Conservation (phyloP, 2,797 vertebrate species). For the Simalia tracyae region DNA sequence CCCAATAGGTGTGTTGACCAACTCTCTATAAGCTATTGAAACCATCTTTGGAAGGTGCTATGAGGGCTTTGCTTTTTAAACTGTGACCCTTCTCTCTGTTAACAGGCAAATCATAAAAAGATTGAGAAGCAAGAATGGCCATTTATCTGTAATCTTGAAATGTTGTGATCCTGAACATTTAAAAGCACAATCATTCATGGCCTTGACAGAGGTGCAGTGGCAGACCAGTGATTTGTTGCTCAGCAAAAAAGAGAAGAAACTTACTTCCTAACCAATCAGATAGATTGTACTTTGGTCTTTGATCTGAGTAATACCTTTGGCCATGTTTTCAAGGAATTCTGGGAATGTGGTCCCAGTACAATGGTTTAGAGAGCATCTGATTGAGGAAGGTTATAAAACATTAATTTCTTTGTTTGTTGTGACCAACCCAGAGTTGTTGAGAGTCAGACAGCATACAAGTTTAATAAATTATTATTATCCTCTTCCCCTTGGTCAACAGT, state of each 20-base stretch:
- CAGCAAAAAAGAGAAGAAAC: not conserved
- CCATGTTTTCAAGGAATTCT: not conserved
- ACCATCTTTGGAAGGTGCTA: not conserved
- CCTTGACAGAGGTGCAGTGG: not conserved
- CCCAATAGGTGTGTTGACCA: not conserved
- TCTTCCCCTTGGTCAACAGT: not conserved
- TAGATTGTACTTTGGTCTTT: not conserved
- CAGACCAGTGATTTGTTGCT: not conserved
- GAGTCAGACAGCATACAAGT: not conserved
- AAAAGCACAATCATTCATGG: not conserved
- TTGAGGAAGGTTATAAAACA: not conserved
- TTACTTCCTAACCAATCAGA: not conserved
- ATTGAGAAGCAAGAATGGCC: not conserved
- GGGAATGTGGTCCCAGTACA: not conserved
- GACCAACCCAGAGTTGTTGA: not conserved
- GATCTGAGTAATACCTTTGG: not conserved
- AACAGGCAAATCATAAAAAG: not conserved
- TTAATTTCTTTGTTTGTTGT: not conserved
- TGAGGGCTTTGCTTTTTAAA: not conserved
- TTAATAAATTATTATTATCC: not conserved
- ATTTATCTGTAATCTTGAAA: not conserved
- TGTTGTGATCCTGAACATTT: not conserved
- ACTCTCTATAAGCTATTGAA: not conserved
- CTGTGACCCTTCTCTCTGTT: not conserved
- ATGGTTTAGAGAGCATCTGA: not conserved